These are phyloP conservation scores for Salvelinus namaycush DNA, from an alignment of 2,113 vertebrate genomes.

Conservation along the genomic window DNA sequence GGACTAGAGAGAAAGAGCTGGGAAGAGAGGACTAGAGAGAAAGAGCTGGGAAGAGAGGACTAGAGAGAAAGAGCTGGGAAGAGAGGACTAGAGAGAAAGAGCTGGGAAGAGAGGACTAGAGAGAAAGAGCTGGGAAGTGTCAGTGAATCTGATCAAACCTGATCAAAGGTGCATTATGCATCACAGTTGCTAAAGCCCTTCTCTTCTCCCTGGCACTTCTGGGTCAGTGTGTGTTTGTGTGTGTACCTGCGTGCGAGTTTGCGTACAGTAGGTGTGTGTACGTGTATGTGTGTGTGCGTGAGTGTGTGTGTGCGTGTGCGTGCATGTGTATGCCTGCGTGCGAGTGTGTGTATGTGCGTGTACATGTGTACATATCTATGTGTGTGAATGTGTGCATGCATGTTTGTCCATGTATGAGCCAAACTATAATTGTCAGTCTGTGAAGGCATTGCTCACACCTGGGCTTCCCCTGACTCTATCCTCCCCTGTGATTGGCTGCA, in stretches of 20 bases:
- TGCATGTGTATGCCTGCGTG: not conserved
- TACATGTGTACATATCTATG: not conserved
- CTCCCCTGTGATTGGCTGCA: slow-evolving; percentile 1
- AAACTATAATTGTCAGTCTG: slow-evolving; percentile 44
- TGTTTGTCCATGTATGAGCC: slow-evolving; percentile 3
- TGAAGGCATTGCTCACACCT: slow-evolving; percentile 46
- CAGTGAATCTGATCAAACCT: slow-evolving; percentile 5
- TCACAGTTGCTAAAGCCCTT: not conserved
- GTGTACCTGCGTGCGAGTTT: not conserved
- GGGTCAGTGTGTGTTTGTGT: not conserved
- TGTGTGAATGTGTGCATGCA: not conserved
- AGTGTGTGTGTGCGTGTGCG: too few relatives aligned
- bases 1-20: too few relatives aligned
- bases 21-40: too few relatives aligned
- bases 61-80: too few relatives aligned
- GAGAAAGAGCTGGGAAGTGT: not conserved
- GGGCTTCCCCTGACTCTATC: not conserved
- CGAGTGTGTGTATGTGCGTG: not conserved
- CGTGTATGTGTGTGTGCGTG: not conserved
- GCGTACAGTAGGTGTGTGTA: not conserved
- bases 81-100: too few relatives aligned
- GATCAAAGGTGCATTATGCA: slow-evolving; percentile 9
- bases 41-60: too few relatives aligned
- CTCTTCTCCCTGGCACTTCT: not conserved
- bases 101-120: too few relatives aligned